Conservation (phyloP, 2,113 vertebrate genomes). For the Poicephalus meyeri region DNA sequence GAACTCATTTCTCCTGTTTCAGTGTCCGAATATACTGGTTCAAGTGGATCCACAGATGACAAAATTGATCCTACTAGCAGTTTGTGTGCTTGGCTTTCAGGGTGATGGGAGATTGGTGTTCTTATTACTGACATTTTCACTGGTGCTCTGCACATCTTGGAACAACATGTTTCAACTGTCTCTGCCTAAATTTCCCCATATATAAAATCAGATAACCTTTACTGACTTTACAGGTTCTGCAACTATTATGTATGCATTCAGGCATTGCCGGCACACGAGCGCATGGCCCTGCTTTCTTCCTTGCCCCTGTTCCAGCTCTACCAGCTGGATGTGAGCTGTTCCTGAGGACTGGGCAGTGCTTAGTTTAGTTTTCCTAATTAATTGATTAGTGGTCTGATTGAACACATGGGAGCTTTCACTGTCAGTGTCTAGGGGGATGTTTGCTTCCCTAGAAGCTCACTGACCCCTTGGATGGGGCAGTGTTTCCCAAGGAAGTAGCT, state of each 20-base stretch:
- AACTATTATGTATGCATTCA: background rate
- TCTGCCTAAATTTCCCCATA: background rate
- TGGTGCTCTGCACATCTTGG: background rate
- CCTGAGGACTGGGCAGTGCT: background rate
- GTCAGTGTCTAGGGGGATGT: background rate
- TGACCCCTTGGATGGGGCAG: background rate
- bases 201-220: conserved; percentile 7
- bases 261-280: background rate
- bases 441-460: background rate
- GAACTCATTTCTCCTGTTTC: background rate
- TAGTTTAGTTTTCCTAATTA: background rate
- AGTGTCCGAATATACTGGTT: background rate
- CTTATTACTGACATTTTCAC: background rate
- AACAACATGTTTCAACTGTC: background rate
- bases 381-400: background rate
- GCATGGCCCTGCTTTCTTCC: background rate
- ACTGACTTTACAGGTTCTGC: conserved; percentile 31
- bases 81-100: background rate
- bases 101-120: background rate
- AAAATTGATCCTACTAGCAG: background rate
- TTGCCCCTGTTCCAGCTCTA: background rate
- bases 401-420: background rate
- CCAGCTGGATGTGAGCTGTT: background rate
- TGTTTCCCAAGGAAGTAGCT: background rate
- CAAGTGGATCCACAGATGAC: background rate